A percentile compares a stretch with the other conserved stretches of the same genome.
Evolutionary conservation across 2,113 vertebrate species (phyloP).

Genomic region (Aptenodytes forsteri): DNA sequence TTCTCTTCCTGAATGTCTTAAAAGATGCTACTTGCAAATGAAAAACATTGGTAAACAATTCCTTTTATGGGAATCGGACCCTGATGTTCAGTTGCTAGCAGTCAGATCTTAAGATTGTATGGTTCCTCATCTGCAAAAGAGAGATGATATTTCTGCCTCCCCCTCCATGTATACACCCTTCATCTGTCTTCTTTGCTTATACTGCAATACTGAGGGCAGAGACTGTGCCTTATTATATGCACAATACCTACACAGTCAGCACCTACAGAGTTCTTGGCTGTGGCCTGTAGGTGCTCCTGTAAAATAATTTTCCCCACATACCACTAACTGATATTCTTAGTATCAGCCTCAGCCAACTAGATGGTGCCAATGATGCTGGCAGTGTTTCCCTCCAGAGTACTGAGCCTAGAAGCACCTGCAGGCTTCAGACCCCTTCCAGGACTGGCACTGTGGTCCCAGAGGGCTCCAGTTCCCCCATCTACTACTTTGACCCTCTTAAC

Average conservation of each 20-base stretch:
- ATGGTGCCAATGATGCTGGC: background rate
- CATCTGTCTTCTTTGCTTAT: background rate
- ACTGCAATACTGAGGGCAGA: background rate
- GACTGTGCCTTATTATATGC: background rate
- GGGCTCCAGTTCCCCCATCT: background rate
- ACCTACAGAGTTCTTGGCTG: background rate
- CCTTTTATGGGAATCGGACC: background rate
- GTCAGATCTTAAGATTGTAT: background rate
- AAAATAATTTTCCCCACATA: background rate
- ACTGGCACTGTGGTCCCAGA: too few species aligned
- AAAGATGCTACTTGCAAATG: background rate
- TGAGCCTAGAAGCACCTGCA: background rate
- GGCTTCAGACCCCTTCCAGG: background rate
- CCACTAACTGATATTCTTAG: background rate
- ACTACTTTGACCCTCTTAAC: background rate
- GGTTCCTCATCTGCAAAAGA: background rate
- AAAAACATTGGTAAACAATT: background rate
- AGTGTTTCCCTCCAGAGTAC: background rate
- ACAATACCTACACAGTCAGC: background rate
- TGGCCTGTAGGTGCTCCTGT: background rate
- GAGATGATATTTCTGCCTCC: background rate
- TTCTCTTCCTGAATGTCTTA: constrained; percentile 1
- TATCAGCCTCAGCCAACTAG: background rate
- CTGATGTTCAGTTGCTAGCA: background rate
- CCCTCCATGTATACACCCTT: background rate